These are phyloP conservation scores for Poeciliopsis prolifica DNA, from an alignment of 2,113 vertebrate genomes.

Conservation along the genomic window DNA sequence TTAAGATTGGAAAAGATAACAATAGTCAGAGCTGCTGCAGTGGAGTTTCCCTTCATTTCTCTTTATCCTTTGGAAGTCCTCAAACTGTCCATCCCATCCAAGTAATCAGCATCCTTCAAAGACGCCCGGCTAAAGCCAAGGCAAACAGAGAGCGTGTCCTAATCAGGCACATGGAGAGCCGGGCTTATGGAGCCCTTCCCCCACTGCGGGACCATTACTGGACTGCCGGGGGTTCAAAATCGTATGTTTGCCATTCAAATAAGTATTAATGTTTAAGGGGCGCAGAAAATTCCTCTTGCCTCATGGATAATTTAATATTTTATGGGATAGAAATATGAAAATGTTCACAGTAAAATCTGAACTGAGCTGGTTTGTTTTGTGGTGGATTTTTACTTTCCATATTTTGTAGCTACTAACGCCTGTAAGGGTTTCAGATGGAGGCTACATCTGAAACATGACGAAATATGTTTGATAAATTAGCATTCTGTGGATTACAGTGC, in stretches of 20 bases:
- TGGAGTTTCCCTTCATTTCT: conserved; percentile 22
- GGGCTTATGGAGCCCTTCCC: conserved; percentile 59
- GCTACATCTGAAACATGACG: no score
- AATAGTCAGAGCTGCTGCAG: conserved; percentile 31
- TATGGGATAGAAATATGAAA: conserved; percentile 63
- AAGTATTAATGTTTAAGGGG: conserved; percentile 74
- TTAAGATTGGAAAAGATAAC: conserved; percentile 17
- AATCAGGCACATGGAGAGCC: conserved; percentile 64
- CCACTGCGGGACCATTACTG: conserved; percentile 60
- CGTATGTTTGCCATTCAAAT: conserved; percentile 68
- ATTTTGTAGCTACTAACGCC: neutral
- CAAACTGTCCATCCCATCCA: conserved; percentile 60
- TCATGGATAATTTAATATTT: conserved; percentile 67
- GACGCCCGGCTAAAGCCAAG: conserved; percentile 58
- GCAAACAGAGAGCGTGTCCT: conserved; percentile 62
- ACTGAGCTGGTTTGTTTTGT: conserved; percentile 28
- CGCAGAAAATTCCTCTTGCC: conserved; percentile 49
- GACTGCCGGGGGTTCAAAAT: conserved; percentile 58
- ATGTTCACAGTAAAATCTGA: conserved; percentile 49
- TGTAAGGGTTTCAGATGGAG: neutral
- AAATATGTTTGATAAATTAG: conserved; percentile 8
- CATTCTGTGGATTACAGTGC: neutral
- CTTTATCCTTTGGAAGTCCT: conserved; percentile 56
- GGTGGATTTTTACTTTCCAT: conserved; percentile 7
- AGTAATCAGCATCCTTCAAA: conserved; percentile 70